Conservation (phyloP, 2,888 invertebrate genomes). For the Diploptera punctata region DNA sequence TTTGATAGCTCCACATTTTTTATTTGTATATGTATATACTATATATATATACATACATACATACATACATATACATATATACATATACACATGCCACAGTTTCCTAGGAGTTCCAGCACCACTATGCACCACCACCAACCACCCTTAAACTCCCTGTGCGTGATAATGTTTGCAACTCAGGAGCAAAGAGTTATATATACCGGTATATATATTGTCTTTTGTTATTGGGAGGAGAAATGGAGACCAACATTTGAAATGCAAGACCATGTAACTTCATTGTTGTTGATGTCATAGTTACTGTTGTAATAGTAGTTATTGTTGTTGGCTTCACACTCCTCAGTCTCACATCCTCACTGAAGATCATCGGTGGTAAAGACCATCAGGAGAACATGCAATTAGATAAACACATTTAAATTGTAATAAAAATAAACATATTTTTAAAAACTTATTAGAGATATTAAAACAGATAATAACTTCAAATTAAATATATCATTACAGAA, state of each 20-base stretch:
- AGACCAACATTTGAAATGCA: neutral
- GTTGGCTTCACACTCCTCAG: constrained; percentile 30
- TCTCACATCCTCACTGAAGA: constrained; percentile 32
- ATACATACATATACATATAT: no score
- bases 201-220: neutral
- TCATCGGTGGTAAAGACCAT: neutral
- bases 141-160: constrained; percentile 2
- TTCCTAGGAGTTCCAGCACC: neutral
- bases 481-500: no score
- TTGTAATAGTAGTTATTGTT: neutral
- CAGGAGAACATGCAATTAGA: neutral
- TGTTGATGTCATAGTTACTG: constrained; percentile 2
- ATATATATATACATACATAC: no score
- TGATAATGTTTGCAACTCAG: neutral
- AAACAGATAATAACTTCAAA: no score
- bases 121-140: neutral
- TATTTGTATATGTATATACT: no score
- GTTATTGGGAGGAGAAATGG: neutral
- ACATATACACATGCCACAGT: neutral
- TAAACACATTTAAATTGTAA: neutral
- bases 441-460: no score
- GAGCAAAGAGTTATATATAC: neutral
- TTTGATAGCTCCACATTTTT: neutral
- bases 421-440: no score
- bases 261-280: constrained; percentile 1